A percentile compares a stretch with the other conserved stretches of the same genome.
Evolutionary conservation across 2,888 invertebrate species (phyloP).

Genomic region (Rhopalosiphum nymphaeae): DNA sequence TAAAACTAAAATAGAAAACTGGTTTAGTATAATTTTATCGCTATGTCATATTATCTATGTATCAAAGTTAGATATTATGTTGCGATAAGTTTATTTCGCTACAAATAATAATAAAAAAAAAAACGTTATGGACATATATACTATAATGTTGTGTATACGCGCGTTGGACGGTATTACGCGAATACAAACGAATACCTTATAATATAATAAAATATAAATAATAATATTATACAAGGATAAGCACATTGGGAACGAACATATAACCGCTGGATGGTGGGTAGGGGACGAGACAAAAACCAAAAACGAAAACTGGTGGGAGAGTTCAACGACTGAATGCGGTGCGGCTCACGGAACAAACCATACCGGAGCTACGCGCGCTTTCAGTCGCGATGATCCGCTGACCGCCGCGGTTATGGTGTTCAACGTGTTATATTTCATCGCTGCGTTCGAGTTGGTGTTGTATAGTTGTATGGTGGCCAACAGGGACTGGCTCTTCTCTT

Average conservation of each 20-base stretch:
- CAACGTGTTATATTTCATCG: slow-evolving; percentile 46
- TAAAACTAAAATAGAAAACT: not conserved
- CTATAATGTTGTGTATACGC: not conserved
- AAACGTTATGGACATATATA: not conserved
- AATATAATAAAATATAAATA: not conserved
- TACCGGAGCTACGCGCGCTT: not conserved
- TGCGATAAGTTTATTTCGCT: not conserved
- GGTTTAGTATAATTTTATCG: not conserved
- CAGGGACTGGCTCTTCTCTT: slow-evolving; percentile 34
- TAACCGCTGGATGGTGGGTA: not conserved
- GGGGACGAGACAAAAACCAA: not conserved
- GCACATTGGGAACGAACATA: not conserved
- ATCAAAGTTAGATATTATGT: not conserved
- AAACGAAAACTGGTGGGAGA: not conserved
- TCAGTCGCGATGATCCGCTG: not conserved
- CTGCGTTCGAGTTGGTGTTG: slow-evolving; percentile 38
- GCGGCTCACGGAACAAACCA: too few relatives aligned
- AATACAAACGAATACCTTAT: not conserved
- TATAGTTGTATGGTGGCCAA: slow-evolving; percentile 53
- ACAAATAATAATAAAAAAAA: not conserved
- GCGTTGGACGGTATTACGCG: not conserved
- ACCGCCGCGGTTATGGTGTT: slow-evolving; percentile 40
- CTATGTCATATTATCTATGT: not conserved
- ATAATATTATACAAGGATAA: not conserved
- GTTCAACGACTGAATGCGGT: not conserved